phyloP scores from a whole-genome alignment of 2,113 vertebrate species.

The Ciconia maguari region DNA sequence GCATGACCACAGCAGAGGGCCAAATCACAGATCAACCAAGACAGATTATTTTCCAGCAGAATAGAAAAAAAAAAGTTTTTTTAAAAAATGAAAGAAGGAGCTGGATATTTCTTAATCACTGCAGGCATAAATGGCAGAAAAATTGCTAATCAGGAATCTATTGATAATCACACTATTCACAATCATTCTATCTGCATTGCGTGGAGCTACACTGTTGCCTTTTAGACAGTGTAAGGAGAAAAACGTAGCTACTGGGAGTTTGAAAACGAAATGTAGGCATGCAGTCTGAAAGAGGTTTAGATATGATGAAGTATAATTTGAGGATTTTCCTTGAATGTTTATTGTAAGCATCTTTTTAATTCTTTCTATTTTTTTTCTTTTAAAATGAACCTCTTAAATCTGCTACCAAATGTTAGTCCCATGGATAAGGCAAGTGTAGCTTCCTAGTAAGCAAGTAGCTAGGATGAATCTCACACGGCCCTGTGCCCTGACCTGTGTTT shows the following conservation, averaged over 20 bases:
- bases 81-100: neutral
- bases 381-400: neutral
- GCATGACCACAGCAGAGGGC: neutral
- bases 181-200: neutral
- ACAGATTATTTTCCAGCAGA: neutral
- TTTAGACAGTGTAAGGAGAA: neutral
- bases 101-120: neutral
- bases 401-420: neutral
- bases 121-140: neutral
- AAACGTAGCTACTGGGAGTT: neutral
- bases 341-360: neutral
- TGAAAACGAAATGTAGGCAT: neutral
- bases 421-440: neutral
- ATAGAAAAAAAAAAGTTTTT: neutral
- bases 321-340: neutral
- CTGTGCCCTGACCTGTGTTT: neutral
- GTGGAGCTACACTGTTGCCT: neutral
- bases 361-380: neutral
- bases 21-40: neutral
- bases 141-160: slow-evolving; percentile 5
- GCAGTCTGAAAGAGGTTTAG: neutral
- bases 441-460: neutral
- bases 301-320: neutral
- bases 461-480: neutral
- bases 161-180: slow-evolving; percentile 21